Conservation (phyloP, 2,797 vertebrate genomes). For the Ptychadena robeensis region DNA sequence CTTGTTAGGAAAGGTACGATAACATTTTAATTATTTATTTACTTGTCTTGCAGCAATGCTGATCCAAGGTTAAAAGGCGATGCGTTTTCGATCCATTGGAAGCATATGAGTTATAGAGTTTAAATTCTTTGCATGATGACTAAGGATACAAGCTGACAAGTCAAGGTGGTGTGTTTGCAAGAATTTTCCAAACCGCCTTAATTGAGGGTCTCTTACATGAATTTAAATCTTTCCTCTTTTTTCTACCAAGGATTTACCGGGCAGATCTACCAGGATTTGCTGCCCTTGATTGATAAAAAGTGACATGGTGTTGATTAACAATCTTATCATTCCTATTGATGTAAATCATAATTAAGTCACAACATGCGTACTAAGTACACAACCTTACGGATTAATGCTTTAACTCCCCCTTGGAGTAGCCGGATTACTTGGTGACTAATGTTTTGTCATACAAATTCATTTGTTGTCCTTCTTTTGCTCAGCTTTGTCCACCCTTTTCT, state of each 20-base stretch:
- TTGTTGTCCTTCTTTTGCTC: slow-evolving; percentile 35
- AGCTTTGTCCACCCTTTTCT: slow-evolving; percentile 30
- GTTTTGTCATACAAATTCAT: slow-evolving; percentile 49
- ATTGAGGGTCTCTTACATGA: slow-evolving; percentile 28
- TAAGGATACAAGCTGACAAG: slow-evolving; percentile 28
- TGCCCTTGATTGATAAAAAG: slow-evolving; percentile 22
- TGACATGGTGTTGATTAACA: slow-evolving; percentile 41
- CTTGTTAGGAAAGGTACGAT: slow-evolving; percentile 34
- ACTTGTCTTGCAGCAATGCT: slow-evolving; percentile 52
- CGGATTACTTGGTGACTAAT: slow-evolving; percentile 40
- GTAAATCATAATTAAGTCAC: slow-evolving; percentile 35
- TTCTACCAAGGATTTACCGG: slow-evolving; percentile 2
- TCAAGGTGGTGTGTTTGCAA: slow-evolving; percentile 35
- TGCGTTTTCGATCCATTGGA: slow-evolving; percentile 19
- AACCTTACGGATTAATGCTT: slow-evolving; percentile 49
- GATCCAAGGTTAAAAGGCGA: slow-evolving; percentile 50
- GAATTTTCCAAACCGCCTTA: slow-evolving; percentile 20
- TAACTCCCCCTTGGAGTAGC: slow-evolving; percentile 22
- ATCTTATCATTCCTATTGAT: slow-evolving; percentile 38
- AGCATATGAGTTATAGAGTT: slow-evolving; percentile 29
- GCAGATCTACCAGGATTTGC: slow-evolving; percentile 15
- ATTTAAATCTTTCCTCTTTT: slow-evolving; percentile 11
- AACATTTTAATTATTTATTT: slow-evolving; percentile 50
- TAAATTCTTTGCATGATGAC: slow-evolving; percentile 40
- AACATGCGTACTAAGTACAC: slow-evolving; percentile 21